These are phyloP conservation scores for Papilio gigon DNA, from an alignment of 2,888 invertebrate genomes.

Conservation along the genomic window DNA sequence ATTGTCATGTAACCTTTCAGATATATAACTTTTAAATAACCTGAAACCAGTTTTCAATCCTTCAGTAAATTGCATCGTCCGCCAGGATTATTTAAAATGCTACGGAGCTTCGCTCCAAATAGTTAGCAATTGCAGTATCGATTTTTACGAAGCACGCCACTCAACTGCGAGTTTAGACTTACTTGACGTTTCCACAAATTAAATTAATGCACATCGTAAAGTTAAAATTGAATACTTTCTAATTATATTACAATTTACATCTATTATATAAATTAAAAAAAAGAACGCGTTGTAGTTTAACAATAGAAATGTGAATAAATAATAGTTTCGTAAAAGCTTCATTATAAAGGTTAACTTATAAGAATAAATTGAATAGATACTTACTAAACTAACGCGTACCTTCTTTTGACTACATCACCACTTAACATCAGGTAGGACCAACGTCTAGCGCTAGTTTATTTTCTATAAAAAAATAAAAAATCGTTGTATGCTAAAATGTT, in stretches of 20 bases:
- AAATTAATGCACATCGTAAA: not conserved
- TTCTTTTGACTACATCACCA: no score
- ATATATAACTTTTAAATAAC: not conserved
- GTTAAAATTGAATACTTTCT: not conserved
- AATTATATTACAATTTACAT: no score
- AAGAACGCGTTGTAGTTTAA: not conserved
- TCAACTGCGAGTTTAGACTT: constrained; percentile 29
- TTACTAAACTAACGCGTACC: no score
- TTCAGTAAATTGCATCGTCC: constrained; percentile 30
- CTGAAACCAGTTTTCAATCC: constrained; percentile 28
- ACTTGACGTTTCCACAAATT: constrained; percentile 5
- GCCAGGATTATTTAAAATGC: constrained; percentile 39
- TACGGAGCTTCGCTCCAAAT: constrained; percentile 36
- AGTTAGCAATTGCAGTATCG: constrained; percentile 46
- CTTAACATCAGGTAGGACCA: no score
- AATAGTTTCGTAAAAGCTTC: not conserved
- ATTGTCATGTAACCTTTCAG: not conserved
- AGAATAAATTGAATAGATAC: no score
- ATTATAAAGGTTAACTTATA: not conserved
- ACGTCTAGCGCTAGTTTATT: no score
- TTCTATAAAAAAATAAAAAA: no score
- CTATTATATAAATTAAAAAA: not conserved
- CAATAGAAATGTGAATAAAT: not conserved
- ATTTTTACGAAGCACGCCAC: constrained; percentile 38
- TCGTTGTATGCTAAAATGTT: no score